phyloP scores from a whole-genome alignment of 2,113 vertebrate species.

The Bos taurus region ARS-UCD2.0 NC_037331.1:41636501-41637000 shows the following conservation, averaged over 20 bases:
- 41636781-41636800: background rate
- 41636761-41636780: background rate
- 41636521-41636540: background rate
- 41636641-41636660: background rate
- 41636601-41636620: background rate
- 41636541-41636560: background rate
- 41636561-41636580: background rate
- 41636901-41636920: background rate
- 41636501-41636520: background rate
- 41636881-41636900: background rate
- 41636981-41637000: background rate
- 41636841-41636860: background rate
- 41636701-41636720: background rate
- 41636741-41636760: background rate
- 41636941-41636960: background rate
- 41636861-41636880: background rate
- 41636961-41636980: background rate
- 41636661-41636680: background rate
- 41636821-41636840: background rate
- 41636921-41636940: background rate
- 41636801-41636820: background rate
- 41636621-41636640: background rate
- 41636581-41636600: background rate
- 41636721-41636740: background rate
- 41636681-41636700: background rate